Evolutionary conservation across 2,888 invertebrate species (phyloP), one percentile per base, ranked within the genome.

Genomic region (Cheilosia vulpina): DNA sequence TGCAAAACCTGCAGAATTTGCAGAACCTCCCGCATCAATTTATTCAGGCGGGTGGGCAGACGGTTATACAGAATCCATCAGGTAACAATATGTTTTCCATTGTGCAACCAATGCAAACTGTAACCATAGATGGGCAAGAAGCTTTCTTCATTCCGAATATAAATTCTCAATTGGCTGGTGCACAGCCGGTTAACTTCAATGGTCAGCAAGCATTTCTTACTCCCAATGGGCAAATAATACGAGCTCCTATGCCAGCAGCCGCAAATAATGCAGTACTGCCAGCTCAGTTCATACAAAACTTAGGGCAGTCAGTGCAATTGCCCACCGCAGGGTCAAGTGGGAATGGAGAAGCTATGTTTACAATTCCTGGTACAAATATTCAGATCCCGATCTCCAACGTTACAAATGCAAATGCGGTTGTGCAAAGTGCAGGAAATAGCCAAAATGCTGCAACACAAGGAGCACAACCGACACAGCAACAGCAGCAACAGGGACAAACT

Each of bases 81-180:
- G 87, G 84, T 11, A 89, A 92, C 77, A 92, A 92, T 53, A 92
- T 92, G 92, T 91, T 92, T 80, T 91, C 91, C 63, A 91, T 92
- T 50, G 95, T 96, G 89, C 96, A 94, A 66, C 96, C 96, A 45
- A 96, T 97, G 95, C 98, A 98, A 91, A 96, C 97, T 0, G 96
- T 98, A 72, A 97, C 97, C 21, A 96, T 98, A 21, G 98, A 98
- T 91, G 98, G 98, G 0, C 98, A 98, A 90, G 98, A 98, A 90
- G 97, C 97, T 0, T 94, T 98, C 24, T 97, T 98, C 90, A 97
- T 98, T 89, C 98, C 98, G 4, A 96, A 97, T 19, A 94, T 96
- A 87, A 94, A 95, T 88, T 87, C 88, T 1, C 92, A 92, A 66
- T 83, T 92, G 27, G 89, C 91, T 34, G 90, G 91, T 0, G 92